Percentiles rank a stretch among this genome's conserved stretches.
Evolutionary conservation across 64 coral and sea anemone species (phyloP).

Genomic region (Montipora cactus): DNA sequence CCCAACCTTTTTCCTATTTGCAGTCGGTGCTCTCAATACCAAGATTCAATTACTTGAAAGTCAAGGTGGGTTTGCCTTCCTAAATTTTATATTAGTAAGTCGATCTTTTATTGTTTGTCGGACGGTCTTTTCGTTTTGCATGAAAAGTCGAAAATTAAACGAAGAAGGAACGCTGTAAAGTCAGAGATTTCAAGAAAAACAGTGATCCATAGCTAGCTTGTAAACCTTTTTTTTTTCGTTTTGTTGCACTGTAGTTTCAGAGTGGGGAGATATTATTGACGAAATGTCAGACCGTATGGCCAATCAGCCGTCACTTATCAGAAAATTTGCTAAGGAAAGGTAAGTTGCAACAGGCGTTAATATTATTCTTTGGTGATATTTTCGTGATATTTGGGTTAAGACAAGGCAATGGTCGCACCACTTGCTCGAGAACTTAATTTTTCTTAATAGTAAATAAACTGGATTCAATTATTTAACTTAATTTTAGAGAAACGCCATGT

Average conservation of each 20-base stretch:
- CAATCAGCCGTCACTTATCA: slow-evolving; percentile 89
- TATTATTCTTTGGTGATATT: too few species aligned
- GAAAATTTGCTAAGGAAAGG: slow-evolving; percentile 97
- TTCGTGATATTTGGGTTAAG: too few species aligned
- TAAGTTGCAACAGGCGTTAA: neutral
- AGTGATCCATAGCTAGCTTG: neutral
- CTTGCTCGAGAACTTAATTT: too few species aligned
- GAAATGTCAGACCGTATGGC: slow-evolving; percentile 96
- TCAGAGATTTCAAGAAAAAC: neutral
- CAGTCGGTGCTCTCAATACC: slow-evolving; percentile 66
- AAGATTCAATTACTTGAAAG: slow-evolving; percentile 87
- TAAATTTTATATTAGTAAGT: too few species aligned
- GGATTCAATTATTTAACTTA: too few species aligned
- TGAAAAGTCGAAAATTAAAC: too few species aligned
- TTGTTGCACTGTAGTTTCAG: slow-evolving; percentile 50
- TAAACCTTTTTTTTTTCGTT: neutral
- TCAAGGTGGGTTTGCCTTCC: slow-evolving; percentile 62
- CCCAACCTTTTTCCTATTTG: neutral
- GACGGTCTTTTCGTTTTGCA: too few species aligned
- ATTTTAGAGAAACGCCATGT: too few species aligned
- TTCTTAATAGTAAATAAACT: too few species aligned
- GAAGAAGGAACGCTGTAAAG: too few species aligned
- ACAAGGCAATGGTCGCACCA: too few species aligned
- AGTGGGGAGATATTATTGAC: slow-evolving; percentile 94
- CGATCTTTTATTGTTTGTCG: too few species aligned